phyloP scores from a whole-genome alignment of 1,140 invertebrate species.

The Platorchestia sp. region DNA sequence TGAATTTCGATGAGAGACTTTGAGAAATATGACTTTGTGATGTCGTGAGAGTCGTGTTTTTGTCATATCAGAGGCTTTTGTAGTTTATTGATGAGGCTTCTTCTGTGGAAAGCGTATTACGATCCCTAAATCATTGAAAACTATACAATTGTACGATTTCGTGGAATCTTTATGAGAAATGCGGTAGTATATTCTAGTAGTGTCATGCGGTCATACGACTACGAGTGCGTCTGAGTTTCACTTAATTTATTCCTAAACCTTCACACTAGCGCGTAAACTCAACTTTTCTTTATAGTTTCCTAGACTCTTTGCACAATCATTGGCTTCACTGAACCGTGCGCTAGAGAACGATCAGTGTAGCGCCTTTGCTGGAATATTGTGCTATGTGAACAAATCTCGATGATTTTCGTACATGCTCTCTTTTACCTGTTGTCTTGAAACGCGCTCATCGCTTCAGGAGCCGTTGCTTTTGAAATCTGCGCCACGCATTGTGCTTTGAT shows the following conservation, averaged over 20 bases:
- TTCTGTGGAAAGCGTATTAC: neutral
- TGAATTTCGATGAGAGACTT: neutral
- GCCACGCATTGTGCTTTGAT: no score
- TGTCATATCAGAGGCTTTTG: neutral
- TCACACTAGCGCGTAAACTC: neutral
- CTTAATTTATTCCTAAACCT: neutral
- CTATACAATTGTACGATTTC: neutral
- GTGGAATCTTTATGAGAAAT: neutral
- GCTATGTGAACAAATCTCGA: no score
- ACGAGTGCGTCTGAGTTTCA: neutral
- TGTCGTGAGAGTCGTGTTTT: neutral
- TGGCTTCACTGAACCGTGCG: neutral
- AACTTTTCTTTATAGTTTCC: neutral
- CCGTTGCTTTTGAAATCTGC: no score
- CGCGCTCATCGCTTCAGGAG: no score
- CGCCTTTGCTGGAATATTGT: no score
- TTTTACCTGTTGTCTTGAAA: no score
- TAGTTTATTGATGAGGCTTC: neutral
- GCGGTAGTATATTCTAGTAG: neutral
- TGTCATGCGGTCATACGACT: neutral
- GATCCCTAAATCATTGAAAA: neutral
- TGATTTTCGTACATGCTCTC: no score
- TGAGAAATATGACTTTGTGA: neutral
- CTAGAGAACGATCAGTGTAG: no score
- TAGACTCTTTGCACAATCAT: neutral